These are phyloP conservation scores for Lamprotornis superbus DNA, from an alignment of 2,113 vertebrate genomes.

Conservation along the genomic window DNA sequence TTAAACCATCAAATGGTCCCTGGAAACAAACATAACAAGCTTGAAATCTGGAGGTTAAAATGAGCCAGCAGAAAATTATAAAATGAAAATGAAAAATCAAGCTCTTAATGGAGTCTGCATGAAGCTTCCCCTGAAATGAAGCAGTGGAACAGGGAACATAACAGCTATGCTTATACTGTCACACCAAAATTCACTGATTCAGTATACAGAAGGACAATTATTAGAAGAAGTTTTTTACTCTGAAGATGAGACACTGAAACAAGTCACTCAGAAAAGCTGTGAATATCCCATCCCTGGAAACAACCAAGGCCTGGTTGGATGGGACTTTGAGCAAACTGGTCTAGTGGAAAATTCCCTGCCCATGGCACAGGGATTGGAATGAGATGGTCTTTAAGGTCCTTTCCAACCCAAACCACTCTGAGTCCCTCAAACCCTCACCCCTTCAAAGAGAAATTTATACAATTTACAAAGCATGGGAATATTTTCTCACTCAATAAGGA, in stretches of 20 bases:
- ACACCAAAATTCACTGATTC: not conserved
- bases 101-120: not conserved
- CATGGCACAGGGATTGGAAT: not conserved
- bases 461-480: not conserved
- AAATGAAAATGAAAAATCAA: not conserved
- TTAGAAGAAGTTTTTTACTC: not conserved
- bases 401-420: not conserved
- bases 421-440: not conserved
- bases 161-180: not conserved
- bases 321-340: not conserved
- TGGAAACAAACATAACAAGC: rapidly evolving
- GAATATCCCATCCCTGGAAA: not conserved
- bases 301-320: not conserved
- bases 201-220: not conserved
- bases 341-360: not conserved
- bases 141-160: not conserved
- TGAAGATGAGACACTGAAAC: not conserved
- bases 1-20: not conserved
- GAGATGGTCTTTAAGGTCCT: not conserved
- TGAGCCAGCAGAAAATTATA: not conserved
- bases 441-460: not conserved
- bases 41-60: not conserved
- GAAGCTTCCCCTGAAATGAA: not conserved
- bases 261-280: not conserved
- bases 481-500: not conserved